Percentiles rank a stretch among this genome's conserved stretches.
Evolutionary conservation across 2,113 vertebrate genomes (phyloP).

Genomic region (Sturnus vulgaris): DNA sequence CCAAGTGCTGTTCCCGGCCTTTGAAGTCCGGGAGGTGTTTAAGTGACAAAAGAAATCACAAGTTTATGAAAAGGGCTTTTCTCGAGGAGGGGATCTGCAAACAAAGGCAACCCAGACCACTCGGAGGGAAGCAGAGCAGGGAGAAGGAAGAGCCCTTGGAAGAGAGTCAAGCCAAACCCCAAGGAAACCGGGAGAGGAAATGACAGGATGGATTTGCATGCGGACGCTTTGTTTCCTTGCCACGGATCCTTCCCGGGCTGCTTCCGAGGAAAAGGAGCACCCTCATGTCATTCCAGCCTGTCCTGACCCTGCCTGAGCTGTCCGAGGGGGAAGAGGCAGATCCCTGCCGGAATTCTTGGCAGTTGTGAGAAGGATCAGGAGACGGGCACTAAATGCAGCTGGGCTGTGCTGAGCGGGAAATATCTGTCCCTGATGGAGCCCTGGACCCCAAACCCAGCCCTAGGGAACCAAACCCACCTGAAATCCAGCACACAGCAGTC

Average conservation of each 20-base stretch:
- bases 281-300: not conserved
- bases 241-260: not conserved
- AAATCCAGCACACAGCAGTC: not conserved
- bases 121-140: not conserved
- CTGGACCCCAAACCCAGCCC: not conserved
- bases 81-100: not conserved
- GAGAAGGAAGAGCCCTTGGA: slow-evolving; percentile 27
- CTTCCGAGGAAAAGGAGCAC: not conserved
- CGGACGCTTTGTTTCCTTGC: not conserved
- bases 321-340: not conserved
- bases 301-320: not conserved
- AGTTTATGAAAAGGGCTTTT: not conserved
- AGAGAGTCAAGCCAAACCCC: not conserved
- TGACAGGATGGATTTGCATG: not conserved
- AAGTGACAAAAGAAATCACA: slow-evolving; percentile 22
- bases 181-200: not conserved
- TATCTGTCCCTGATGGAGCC: not conserved
- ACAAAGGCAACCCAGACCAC: slow-evolving; percentile 5
- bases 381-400: accelerated
- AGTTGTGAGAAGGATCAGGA: not conserved
- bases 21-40: slow-evolving; percentile 35
- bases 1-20: not conserved
- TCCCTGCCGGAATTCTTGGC: not conserved
- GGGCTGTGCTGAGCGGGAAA: not conserved
- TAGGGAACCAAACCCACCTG: not conserved